Evolutionary conservation across 2,888 invertebrate genomes (phyloP), one percentile per base, ranked within the genome.

Genomic region (Argyresthia albistria): DNA sequence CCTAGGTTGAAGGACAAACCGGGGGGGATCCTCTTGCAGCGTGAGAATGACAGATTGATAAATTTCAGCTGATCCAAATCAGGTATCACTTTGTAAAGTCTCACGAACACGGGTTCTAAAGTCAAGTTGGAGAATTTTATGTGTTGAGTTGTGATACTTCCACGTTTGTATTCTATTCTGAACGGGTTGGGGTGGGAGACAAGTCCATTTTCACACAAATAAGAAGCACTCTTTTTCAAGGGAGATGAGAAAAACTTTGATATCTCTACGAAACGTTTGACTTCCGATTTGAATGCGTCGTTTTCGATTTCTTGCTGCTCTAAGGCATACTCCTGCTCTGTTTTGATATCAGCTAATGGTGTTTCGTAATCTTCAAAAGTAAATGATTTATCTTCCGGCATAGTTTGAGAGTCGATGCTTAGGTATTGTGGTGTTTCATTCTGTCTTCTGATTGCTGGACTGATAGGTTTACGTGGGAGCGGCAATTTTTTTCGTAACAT

Each of bases 221-320:
- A 84, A 0, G 84, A 79, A 1, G 84, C 83, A 1, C 78, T 76
- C 64, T 80, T 83, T 4, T 70, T 67, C 3, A 83, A 58, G 2
- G 83, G 83, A 53, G 77, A 81, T 1, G 83, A 80, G 56, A 83
- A 86, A 55, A 81, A 80, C 56, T 83, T 80, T 0, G 84, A 81
- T 55, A 86, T 81, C 64, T 84, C 81, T 45, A 86, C 75, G 55
- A 86, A 84, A 53, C 76, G 66, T 59, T 78, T 68, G 1, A 77
- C 69, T 68, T 83, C 75, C 0, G 69, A 69, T 57, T 78, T 73
- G 51, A 73, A 76, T 0, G 63, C 63, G 10, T 74, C 69, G 37
- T 52, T 64, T 43, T 43, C 8, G 14, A 14, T 8, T 43, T 43
- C 12, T 43, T 43, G 8, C 12, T 43, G n/a, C 12, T 43, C 25